phyloP scores from a whole-genome alignment of 2,113 vertebrate species.

The Hucho hucho region DNA sequence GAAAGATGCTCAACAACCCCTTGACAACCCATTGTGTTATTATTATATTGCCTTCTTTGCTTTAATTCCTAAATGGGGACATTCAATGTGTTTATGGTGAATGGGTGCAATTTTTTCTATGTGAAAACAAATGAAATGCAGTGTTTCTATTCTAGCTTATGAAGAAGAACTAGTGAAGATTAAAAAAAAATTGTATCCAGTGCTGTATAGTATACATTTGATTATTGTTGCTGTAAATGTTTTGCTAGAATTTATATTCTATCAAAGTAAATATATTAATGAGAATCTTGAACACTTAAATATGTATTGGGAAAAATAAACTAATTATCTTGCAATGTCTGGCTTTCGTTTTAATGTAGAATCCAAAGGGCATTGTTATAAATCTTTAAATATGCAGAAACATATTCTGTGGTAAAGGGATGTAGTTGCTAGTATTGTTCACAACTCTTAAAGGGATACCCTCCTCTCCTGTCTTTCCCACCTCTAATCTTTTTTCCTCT shows the following conservation, averaged over 20 bases:
- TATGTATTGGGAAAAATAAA: slow-evolving; percentile 63
- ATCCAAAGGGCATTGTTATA: neutral
- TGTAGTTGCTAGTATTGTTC: neutral
- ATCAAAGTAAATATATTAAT: slow-evolving; percentile 65
- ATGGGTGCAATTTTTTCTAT: slow-evolving; percentile 57
- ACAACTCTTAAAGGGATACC: too few species aligned
- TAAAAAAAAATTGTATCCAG: slow-evolving; percentile 32
- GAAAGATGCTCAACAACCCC: slow-evolving; percentile 28
- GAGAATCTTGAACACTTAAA: slow-evolving; percentile 63
- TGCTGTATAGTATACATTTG: slow-evolving; percentile 67
- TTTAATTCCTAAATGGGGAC: slow-evolving; percentile 22
- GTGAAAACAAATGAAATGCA: slow-evolving; percentile 49
- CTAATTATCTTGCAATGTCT: neutral
- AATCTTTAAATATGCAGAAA: neutral
- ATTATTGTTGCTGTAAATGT: slow-evolving; percentile 76
- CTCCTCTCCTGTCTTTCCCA: neutral
- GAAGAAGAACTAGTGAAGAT: slow-evolving; percentile 44
- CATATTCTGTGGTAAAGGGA: neutral
- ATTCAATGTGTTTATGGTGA: slow-evolving; percentile 55
- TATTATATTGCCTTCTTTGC: slow-evolving; percentile 2
- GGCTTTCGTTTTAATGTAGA: slow-evolving; percentile 19
- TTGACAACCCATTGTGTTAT: slow-evolving; percentile 31
- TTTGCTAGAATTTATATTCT: slow-evolving; percentile 80
- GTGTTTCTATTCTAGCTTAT: slow-evolving; percentile 72
- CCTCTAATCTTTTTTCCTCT: slow-evolving; percentile 26